A percentile compares a stretch with the other conserved stretches of the same genome.
phyloP scores from a whole-genome alignment of 2,113 vertebrate genomes.

The Vulpes lagopus region DNA sequence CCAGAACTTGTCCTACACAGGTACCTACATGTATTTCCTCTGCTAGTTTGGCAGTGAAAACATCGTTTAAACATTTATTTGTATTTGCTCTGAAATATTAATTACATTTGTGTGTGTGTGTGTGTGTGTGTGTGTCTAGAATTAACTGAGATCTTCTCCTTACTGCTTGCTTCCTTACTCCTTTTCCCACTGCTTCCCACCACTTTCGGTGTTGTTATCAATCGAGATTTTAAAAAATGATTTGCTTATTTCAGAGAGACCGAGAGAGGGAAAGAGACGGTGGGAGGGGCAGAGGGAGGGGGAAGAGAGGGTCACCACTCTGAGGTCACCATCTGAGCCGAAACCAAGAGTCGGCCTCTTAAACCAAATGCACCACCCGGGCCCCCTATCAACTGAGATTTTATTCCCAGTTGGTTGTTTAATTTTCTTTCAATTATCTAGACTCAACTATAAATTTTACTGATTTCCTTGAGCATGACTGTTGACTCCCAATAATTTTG shows the following conservation, averaged over 20 bases:
- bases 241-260: neutral
- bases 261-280: neutral
- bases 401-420: neutral
- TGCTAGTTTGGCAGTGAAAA: neutral
- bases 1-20: neutral
- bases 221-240: neutral
- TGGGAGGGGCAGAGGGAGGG: neutral
- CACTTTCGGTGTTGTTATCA: neutral
- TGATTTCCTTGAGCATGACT: neutral
- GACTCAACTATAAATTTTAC: neutral
- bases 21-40: neutral
- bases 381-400: neutral
- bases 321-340: neutral
- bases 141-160: neutral
- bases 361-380: neutral
- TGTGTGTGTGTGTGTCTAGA: neutral
- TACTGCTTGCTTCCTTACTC: neutral
- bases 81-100: neutral
- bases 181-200: neutral
- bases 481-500: neutral
- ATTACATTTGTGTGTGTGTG: neutral
- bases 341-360: neutral
- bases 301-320: neutral
- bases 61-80: neutral
- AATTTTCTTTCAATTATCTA: neutral